Conservation (phyloP, 2,113 vertebrate species). For the Eubucco bourcierii region DNA sequence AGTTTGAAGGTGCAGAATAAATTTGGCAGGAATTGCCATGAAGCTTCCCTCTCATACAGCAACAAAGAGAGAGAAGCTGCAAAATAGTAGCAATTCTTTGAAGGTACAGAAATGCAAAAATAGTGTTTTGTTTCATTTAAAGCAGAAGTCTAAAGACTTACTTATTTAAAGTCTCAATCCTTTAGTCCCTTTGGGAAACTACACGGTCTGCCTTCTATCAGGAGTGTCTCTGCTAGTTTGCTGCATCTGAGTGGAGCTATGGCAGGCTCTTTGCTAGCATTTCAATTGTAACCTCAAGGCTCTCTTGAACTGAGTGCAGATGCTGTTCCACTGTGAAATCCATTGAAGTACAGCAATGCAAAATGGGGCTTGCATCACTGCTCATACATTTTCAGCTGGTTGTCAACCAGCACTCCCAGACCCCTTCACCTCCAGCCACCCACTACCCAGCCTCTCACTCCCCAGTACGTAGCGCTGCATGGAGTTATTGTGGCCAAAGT, state of each 20-base stretch:
- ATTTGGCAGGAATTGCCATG: neutral
- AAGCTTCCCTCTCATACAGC: neutral
- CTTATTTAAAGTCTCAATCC: neutral
- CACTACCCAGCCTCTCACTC: too few species aligned
- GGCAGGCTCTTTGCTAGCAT: neutral
- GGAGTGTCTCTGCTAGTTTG: neutral
- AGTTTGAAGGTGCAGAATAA: neutral
- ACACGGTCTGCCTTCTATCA: neutral
- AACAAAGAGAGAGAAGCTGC: neutral
- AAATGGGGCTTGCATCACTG: neutral
- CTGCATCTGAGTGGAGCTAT: neutral
- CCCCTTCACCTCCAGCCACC: too few species aligned
- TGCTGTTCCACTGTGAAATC: neutral
- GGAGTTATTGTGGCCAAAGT: too few species aligned
- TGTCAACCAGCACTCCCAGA: too few species aligned
- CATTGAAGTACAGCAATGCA: neutral
- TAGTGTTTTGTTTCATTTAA: neutral
- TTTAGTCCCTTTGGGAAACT: neutral
- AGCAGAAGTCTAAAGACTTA: neutral
- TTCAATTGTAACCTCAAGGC: neutral
- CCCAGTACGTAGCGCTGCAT: too few species aligned
- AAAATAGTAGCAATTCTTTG: neutral
- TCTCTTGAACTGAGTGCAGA: neutral
- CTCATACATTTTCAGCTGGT: too few species aligned
- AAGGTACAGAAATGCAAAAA: neutral